phyloP scores from a whole-genome alignment of 2,797 vertebrate species.

The Ataeniobius toweri region DNA sequence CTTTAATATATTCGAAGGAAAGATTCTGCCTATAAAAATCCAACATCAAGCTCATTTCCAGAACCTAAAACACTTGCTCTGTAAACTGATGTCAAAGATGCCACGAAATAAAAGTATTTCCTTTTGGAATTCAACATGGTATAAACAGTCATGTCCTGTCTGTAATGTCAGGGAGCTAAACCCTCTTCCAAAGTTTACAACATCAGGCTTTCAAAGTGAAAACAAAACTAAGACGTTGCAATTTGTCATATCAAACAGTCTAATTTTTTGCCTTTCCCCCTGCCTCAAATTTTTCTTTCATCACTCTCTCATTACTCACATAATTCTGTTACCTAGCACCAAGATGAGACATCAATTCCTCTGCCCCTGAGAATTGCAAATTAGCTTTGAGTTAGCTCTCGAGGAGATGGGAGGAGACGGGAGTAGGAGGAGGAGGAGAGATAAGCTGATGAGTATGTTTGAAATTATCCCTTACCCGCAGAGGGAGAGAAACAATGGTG shows the following conservation, averaged over 20 bases:
- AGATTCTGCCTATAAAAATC: not conserved
- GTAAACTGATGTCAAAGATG: not conserved
- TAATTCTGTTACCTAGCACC: slow-evolving; percentile 75
- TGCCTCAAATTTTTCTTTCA: slow-evolving; percentile 26
- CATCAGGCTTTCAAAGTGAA: slow-evolving; percentile 19
- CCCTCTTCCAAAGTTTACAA: slow-evolving; percentile 14
- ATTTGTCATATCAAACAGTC: slow-evolving; percentile 41
- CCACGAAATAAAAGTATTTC: not conserved
- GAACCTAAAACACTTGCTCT: not conserved
- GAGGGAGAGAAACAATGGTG: slow-evolving; percentile 55
- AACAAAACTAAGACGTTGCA: slow-evolving; percentile 58
- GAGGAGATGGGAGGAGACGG: slow-evolving; percentile 77
- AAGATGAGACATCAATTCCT: slow-evolving; percentile 74
- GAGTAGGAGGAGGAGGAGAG: slow-evolving; percentile 67
- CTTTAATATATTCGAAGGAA: not conserved
- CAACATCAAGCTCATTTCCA: not conserved
- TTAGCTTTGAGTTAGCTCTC: slow-evolving; percentile 75
- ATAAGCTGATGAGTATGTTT: slow-evolving; percentile 70
- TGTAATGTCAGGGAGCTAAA: slow-evolving; percentile 30
- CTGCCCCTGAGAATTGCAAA: slow-evolving; percentile 75
- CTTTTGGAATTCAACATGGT: slow-evolving; percentile 1
- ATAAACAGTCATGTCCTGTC: slow-evolving; percentile 8
- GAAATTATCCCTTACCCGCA: slow-evolving; percentile 61
- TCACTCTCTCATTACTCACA: slow-evolving; percentile 63
- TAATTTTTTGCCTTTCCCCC: slow-evolving; percentile 21